Conservation (phyloP, 2,797 vertebrate genomes). For the Petrocephalus sullivani region DNA sequence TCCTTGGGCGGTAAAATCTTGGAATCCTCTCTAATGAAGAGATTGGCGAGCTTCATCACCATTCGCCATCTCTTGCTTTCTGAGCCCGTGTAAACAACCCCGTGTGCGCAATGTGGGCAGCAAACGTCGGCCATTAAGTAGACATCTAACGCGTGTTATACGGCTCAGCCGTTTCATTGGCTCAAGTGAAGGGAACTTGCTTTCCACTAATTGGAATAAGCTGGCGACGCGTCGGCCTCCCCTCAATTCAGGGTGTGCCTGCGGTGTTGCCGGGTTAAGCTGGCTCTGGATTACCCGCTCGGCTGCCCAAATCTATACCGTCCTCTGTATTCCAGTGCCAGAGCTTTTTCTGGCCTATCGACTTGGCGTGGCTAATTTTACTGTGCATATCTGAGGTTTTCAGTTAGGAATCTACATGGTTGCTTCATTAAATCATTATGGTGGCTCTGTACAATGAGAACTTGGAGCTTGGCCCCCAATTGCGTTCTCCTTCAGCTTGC, state of each 20-base stretch:
- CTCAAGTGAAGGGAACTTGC: constrained; percentile 16
- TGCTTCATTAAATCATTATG: not conserved
- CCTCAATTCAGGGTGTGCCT: constrained; percentile 38
- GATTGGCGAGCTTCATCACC: constrained; percentile 46
- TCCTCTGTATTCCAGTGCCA: not conserved
- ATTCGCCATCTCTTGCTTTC: constrained; percentile 29
- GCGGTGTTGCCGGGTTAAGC: constrained; percentile 35
- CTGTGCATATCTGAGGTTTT: constrained; percentile 7
- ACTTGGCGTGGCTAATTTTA: not conserved
- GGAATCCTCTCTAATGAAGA: constrained; percentile 54
- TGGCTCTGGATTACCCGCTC: constrained; percentile 37
- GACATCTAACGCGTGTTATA: constrained; percentile 49
- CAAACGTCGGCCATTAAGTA: constrained; percentile 59
- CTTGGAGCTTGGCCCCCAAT: not conserved
- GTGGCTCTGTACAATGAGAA: not conserved
- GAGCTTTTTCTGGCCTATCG: not conserved
- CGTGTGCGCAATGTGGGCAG: constrained; percentile 55
- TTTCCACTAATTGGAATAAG: constrained; percentile 39
- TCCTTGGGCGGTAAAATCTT: constrained; percentile 33
- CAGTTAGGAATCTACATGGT: not conserved
- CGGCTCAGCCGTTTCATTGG: constrained; percentile 26
- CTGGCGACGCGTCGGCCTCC: constrained; percentile 34
- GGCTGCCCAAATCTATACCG: constrained; percentile 35
- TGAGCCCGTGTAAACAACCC: constrained; percentile 42
- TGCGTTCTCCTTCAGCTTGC: not conserved